Evolutionary conservation across 2,113 vertebrate species (phyloP).

Genomic region (Castor canadensis): DNA sequence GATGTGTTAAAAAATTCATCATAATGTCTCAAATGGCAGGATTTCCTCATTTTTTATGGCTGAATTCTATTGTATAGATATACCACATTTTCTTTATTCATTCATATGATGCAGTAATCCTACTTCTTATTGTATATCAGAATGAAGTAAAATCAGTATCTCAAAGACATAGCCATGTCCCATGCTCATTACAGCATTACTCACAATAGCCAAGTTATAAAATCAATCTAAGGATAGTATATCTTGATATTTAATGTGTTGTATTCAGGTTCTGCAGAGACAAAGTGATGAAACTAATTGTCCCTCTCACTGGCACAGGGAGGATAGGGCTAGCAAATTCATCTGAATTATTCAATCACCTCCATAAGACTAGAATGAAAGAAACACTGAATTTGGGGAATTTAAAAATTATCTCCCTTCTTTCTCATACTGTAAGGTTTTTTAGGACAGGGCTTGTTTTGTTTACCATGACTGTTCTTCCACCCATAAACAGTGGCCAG

Average conservation of each 20-base stretch:
- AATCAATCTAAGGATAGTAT: not conserved
- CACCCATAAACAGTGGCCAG: not conserved
- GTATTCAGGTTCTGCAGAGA: not conserved
- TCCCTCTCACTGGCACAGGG: not conserved
- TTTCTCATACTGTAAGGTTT: not conserved
- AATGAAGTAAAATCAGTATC: not conserved
- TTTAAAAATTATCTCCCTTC: not conserved
- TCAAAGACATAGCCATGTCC: not conserved
- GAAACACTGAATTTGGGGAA: not conserved
- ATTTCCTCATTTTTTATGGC: not conserved
- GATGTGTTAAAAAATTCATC: not conserved
- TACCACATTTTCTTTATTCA: not conserved
- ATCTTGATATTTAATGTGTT: not conserved
- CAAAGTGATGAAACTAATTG: not conserved
- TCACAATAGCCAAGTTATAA: not conserved
- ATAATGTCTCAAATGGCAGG: not conserved
- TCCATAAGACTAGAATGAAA: not conserved
- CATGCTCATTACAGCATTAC: not conserved
- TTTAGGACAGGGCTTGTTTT: not conserved
- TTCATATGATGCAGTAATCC: not conserved
- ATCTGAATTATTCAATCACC: not conserved
- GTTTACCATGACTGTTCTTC: accelerated
- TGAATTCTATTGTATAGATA: not conserved
- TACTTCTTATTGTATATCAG: not conserved
- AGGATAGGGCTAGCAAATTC: not conserved